Base-by-base conservation (phyloP, 2,797 vertebrate species). In the Fratercula arctica region DNA sequence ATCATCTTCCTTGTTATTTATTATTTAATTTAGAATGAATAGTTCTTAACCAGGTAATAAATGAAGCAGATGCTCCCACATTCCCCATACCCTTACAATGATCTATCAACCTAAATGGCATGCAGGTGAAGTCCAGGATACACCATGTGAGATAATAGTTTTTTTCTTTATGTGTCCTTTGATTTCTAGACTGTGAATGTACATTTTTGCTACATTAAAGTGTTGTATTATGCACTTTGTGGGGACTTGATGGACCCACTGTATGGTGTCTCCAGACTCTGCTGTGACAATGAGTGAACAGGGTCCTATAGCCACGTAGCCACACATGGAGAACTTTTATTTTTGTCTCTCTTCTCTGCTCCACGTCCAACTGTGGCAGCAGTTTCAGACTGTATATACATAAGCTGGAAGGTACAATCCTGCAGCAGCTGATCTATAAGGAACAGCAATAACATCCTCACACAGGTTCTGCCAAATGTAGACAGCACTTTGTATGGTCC, bases 71-170 rank as follows among this genome's bases (percentile, higher is more conserved):
- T 60, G 54, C 15, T 79, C 17, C 48, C 45, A 56, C 28, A 31
- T 69, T 64, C 9, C 17, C 31, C 10, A 16, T 41, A n/a, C 17
- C 14, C 20, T 48, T 82, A 57, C 6, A 82, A 53, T 21, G n/a
- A 72, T 37, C 37, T 45, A 29, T 87, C 48, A 68, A 10, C 31
- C 13, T 53, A 20, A 72, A 85, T 19, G 23, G 17, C 72, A 28
- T 76, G 41, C 41, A 76, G 56, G 39, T 57, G 35, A 87, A 85
- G 24, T 7, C 19, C n/a, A 56, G 50, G 33, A 61, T 45, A 15
- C 17, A 72, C 9, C 0, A 1, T 45, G 16, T 68, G 41, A 26
- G 29, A 61, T 64, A 67, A 23, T 0, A 23, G 3, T 0, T 0
- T n/a, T 33, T 59, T 59, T 78, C 33, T 56, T 54, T 26, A n/a